Percentiles rank a stretch among this genome's conserved stretches.
Evolutionary conservation across 2,797 vertebrate genomes (phyloP).

Genomic region (Anguilla megastoma): DNA sequence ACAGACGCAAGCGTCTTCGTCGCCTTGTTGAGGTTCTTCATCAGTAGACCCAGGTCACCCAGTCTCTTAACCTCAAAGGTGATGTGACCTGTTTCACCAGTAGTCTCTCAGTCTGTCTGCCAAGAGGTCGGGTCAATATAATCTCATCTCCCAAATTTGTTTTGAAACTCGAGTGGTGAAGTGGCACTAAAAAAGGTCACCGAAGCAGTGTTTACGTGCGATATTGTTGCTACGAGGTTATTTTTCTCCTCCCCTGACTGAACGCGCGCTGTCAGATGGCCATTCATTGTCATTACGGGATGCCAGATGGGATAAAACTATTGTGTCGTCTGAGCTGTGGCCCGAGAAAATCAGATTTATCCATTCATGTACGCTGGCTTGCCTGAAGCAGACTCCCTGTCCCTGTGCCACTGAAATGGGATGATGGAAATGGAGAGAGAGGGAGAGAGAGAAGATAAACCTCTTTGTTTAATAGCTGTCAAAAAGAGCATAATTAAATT

Average conservation of each 20-base stretch:
- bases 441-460: neutral
- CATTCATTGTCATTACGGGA: neutral
- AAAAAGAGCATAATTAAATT: neutral
- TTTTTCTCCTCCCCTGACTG: neutral
- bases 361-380: neutral
- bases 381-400: neutral
- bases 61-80: neutral
- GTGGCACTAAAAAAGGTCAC: no score
- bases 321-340: neutral
- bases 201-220: neutral
- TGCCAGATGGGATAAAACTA: neutral
- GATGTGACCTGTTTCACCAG: neutral
- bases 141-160: conserved; percentile 3
- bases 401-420: neutral
- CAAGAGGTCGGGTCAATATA: neutral
- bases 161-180: neutral
- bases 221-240: neutral
- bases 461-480: neutral
- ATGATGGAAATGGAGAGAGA: neutral
- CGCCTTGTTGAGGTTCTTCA: neutral
- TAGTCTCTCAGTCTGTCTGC: neutral
- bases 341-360: neutral
- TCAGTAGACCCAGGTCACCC: neutral
- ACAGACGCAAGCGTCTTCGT: neutral
- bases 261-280: neutral